Evolutionary conservation across 2,113 vertebrate species (phyloP), one percentile per base, ranked within the genome.

Genomic region (Pardalotus punctatus): DNA sequence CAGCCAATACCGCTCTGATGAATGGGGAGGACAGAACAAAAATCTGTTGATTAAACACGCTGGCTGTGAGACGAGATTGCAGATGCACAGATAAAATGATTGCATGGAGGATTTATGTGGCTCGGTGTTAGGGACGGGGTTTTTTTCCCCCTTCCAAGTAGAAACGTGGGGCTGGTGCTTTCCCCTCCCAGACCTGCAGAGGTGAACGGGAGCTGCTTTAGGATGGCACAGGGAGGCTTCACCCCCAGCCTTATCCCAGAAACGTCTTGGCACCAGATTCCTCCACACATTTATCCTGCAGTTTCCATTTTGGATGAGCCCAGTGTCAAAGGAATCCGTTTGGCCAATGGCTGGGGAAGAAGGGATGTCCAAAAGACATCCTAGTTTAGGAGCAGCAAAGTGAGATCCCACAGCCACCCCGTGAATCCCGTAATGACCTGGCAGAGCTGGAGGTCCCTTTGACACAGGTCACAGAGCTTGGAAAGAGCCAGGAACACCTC

Each of bases 21-120:
- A 91, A 70, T n/a, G 33, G 78, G 88, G 54, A 89, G 50, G 54
- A 66, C 27, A 31, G 54, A 77, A 81, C 78, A 83, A 91, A 86
- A 96, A 56, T 62, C 62, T 70, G 71, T 80, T 91, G 67, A 87
- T 70, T 82, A 66, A 94, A 80, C 1, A 2, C 14, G 5, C 54
- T 87, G 92, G 72, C 92, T 67, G 21, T 28, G 77, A 77, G 11
- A 54, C 2, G 15, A 82, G 70, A 29, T 42, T 66, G 51, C 54
- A 90, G 94, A 88, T 90, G 70, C 42, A 51, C 33, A 28, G 81
- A 66, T 82, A 10, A 70, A 90, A 66, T 31, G 42, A 66, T 83
- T 80, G 48, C 56, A 43, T 12, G 18, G 27, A 56, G 53, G 54
- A 77, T 94, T 95, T 73, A 10, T 36, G 29, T 58, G 81, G 28